These are phyloP conservation scores for Plectropomus leopardus DNA, from an alignment of 2,113 vertebrate genomes.

Conservation along the genomic window DNA sequence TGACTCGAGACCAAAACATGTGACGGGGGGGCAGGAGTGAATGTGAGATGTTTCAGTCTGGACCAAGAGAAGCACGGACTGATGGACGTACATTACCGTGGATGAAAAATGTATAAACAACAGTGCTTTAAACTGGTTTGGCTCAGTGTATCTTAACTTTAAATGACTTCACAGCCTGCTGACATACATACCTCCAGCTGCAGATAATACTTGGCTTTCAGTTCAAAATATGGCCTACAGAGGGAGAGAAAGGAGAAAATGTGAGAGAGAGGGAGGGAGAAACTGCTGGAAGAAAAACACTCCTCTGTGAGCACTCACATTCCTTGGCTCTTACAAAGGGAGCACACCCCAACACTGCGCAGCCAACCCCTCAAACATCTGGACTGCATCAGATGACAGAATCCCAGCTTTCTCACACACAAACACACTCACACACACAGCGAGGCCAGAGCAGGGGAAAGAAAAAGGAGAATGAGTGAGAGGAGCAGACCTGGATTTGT, in stretches of 20 bases:
- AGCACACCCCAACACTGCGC: conserved; percentile 60
- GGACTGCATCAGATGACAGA: conserved; percentile 71
- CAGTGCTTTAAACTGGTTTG: not conserved
- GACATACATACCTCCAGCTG: conserved; percentile 91
- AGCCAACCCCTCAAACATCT: conserved; percentile 73
- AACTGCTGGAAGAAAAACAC: conserved; percentile 64
- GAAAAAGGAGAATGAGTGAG: not conserved
- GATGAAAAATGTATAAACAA: not conserved
- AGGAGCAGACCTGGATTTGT: conserved; percentile 92
- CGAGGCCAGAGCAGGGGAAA: conserved; percentile 26
- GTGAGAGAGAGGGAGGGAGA: conserved; percentile 23
- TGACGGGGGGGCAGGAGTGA: too few relatives aligned
- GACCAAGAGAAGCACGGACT: too few relatives aligned
- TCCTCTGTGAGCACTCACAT: conserved; percentile 70
- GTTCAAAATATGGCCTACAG: conserved; percentile 96
- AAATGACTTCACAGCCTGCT: too few relatives aligned
- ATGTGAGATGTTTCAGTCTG: too few relatives aligned
- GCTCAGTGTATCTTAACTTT: not conserved
- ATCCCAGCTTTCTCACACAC: conserved; percentile 12
- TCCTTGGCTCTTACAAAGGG: conserved; percentile 68
- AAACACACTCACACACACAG: not conserved
- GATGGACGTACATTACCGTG: not conserved
- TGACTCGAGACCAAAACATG: too few relatives aligned
- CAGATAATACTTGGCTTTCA: conserved; percentile 96
- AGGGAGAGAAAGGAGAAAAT: conserved; percentile 63